Evolutionary conservation across 2,888 invertebrate species (phyloP).

Genomic region (Agonopterix arenella): DNA sequence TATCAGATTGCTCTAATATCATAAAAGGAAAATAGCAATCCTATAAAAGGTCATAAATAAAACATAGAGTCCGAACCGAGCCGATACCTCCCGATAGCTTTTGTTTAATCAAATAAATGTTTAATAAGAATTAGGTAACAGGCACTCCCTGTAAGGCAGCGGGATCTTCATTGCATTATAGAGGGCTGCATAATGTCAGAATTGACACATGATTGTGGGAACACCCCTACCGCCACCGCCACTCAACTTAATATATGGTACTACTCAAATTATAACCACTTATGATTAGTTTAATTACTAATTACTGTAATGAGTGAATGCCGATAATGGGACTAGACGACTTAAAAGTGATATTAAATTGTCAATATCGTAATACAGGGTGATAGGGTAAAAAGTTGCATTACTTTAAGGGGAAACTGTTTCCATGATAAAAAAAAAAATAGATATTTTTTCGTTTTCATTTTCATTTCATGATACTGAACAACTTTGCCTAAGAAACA

Average conservation of each 20-base stretch:
- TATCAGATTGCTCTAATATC: conserved; percentile 23
- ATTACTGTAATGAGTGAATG: neutral
- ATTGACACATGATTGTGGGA: conserved; percentile 31
- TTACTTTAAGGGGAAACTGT: too few species aligned
- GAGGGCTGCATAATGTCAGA: conserved; percentile 61
- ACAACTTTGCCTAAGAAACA: too few species aligned
- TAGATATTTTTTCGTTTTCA: too few species aligned
- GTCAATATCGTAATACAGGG: too few species aligned
- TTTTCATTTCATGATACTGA: too few species aligned
- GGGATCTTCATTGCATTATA: conserved; percentile 56
- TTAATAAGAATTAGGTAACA: conserved; percentile 73
- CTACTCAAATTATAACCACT: neutral
- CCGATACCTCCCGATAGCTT: conserved; percentile 60
- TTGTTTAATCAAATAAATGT: conserved; percentile 74
- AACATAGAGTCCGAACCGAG: conserved; percentile 56
- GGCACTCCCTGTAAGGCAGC: conserved; percentile 39
- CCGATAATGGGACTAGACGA: too few species aligned
- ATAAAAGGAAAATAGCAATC: conserved; percentile 51
- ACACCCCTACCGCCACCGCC: neutral
- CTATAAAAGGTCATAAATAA: conserved; percentile 69
- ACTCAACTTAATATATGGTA: neutral
- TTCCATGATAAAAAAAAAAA: too few species aligned
- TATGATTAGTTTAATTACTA: neutral
- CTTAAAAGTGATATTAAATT: too few species aligned
- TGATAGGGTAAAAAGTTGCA: too few species aligned